Base-by-base conservation (phyloP, 2,888 invertebrate species). In the Drosophila anomelani region DNA sequence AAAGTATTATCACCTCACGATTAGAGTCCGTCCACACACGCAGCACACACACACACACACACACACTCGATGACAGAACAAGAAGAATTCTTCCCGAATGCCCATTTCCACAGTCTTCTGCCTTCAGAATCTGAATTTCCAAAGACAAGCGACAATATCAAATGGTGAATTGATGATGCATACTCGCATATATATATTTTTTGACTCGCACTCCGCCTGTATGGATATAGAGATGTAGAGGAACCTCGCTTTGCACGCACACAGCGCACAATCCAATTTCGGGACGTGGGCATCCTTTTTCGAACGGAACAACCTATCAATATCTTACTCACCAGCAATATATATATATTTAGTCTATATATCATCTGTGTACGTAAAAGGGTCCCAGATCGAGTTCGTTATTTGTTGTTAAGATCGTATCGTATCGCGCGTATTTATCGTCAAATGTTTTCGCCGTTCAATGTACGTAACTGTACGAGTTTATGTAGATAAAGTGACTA, bases 81-180 rank as follows among this genome's bases (percentile, higher is more conserved):
- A 41, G 36, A 53, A 55, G 23, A 46, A 55, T 56, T 56, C 57
- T 55, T 47, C 34, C 60, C 3, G 20, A 54, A 54, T 57, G 39
- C 56, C 51, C 41, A 43, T 36, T 55, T 39, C 38, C 34, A 29
- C 32, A 12, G 36, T 23, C 60, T 73, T 47, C 44, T 38, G 36
- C 46, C 38, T 60, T 26, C 56, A 13, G 46, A 55, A 66, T 55
- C 43, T 43, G 41, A 59, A 69, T 71, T 78, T 77, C 70, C 77
- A 76, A 73, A 78, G 81, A 81, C 85, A 85, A 78, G 64, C 72
- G 81, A 81, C 81, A 85, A 81, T 85, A 85, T 78, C 68, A 55
- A 44, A 77, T 34, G 63, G 59, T 60, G 51, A 69, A 53, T 69
- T 51, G 68, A 74, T 51, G 20, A 20, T 46, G 46, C 26, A 26